Evolutionary conservation across 2,797 vertebrate species (phyloP).

Genomic region (Cossypha dichroa): DNA sequence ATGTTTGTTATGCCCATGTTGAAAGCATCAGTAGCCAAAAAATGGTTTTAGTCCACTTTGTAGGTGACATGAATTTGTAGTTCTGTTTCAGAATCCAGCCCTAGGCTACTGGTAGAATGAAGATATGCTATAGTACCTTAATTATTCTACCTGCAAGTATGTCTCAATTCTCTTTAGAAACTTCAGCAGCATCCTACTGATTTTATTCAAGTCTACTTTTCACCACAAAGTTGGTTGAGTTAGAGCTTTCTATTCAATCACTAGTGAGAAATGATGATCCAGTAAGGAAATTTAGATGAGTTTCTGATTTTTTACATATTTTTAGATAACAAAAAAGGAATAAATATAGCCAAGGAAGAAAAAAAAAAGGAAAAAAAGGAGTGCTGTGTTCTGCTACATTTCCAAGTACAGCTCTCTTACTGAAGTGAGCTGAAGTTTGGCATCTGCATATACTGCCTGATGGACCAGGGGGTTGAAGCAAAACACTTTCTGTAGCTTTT

Average conservation of each 20-base stretch:
- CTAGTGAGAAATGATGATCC: background rate
- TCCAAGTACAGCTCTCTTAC: background rate
- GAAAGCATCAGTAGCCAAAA: background rate
- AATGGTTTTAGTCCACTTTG: accelerated
- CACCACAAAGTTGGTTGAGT: background rate
- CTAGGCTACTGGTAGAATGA: background rate
- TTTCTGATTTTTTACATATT: background rate
- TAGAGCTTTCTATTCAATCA: background rate
- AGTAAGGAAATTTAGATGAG: background rate
- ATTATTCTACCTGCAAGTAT: background rate
- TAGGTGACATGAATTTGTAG: background rate
- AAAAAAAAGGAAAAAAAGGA: accelerated
- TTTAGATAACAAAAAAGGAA: background rate
- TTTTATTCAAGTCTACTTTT: background rate
- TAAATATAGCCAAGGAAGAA: background rate
- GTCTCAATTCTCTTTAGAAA: background rate
- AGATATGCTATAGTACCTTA: background rate
- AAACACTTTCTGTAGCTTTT: background rate
- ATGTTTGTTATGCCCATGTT: background rate
- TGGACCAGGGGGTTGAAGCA: background rate
- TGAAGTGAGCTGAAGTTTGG: background rate
- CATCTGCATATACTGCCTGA: background rate
- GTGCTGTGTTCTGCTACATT: background rate
- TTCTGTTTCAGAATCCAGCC: background rate
- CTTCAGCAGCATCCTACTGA: background rate